Conservation (phyloP, 2,113 vertebrate species). For the Chaenogobius annularis region DNA sequence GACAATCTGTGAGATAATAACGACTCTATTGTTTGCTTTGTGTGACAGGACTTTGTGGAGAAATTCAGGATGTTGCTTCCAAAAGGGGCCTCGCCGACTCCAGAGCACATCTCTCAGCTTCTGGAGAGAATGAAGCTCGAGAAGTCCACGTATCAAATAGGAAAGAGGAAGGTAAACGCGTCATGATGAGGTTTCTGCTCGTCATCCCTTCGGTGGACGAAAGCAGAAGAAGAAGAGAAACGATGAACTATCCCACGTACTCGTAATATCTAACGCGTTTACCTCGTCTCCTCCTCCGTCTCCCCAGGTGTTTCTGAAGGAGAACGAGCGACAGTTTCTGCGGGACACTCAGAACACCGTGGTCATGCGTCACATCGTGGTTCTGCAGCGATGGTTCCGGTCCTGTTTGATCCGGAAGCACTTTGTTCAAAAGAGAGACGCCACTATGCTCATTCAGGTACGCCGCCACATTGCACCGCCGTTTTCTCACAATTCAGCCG, state of each 20-base stretch:
- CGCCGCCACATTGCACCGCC: no score
- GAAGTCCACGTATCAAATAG: slow-evolving; percentile 86
- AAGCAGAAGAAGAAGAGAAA: no score
- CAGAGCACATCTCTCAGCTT: slow-evolving; percentile 82
- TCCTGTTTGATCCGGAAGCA: slow-evolving; percentile 81
- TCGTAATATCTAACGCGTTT: not conserved
- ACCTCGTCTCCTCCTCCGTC: not conserved
- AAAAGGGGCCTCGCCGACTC: slow-evolving; percentile 73
- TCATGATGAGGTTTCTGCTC: not conserved
- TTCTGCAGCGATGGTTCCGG: slow-evolving; percentile 91
- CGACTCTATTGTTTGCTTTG: slow-evolving; percentile 4
- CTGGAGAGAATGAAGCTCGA: slow-evolving; percentile 80
- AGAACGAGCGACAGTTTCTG: slow-evolving; percentile 81
- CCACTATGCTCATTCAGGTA: slow-evolving; percentile 84
- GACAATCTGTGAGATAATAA: not conserved
- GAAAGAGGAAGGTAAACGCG: slow-evolving; percentile 85
- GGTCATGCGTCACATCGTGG: slow-evolving; percentile 84
- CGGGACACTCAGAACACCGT: slow-evolving; percentile 86
- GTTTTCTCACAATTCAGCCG: no score
- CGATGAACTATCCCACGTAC: no score
- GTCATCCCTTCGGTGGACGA: not conserved
- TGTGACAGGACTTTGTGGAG: slow-evolving; percentile 81
- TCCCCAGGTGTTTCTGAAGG: slow-evolving; percentile 91
- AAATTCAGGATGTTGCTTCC: slow-evolving; percentile 90
- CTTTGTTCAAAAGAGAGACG: slow-evolving; percentile 80